Base-by-base conservation (phyloP, 2,888 invertebrate species). In the Cerceris rybyensis region DNA sequence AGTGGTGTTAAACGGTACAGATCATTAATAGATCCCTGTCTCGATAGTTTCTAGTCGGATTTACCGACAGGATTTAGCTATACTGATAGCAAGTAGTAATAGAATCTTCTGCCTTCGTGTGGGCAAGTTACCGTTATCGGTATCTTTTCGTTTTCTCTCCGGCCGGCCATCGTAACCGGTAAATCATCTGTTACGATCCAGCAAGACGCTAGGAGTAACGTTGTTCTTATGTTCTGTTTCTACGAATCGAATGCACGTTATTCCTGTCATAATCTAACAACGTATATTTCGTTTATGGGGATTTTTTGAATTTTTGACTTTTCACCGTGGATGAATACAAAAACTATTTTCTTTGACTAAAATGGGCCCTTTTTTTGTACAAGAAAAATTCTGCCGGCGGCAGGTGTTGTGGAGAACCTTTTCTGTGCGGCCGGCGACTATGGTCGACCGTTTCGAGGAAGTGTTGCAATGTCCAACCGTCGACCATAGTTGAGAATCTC, bases 121-220 rank as follows among this genome's bases (percentile, higher is more conserved):
- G 76, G 80, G 58, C 74, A 75, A 74, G 75, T 83, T 86, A 86
- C 78, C 82, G 81, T 82, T 86, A 81, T 52, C 59, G 73, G 60
- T 68, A 60, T 73, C 61, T 71, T 69, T 81, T 75, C 66, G 65
- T 77, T 59, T 39, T 6, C 42, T 64, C 50, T 16, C 7, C 42
- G 66, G n/a, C 28, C n/a, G 64, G 59, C 49, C 55, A 57, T 52
- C 43, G 46, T 67, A 28, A 60, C 46, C 43, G 70, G 67, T 39
- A 42, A 50, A 67, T 63, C 28, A 52, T 58, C 11, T 59, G 14
- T 50, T 50, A 70, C 67, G 66, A 61, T 72, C 58, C 58, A 60
- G 69, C 61, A 46, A 42, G 60, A 77, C 61, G 50, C 55, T 52
- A 65, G 41, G 55, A 39, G 39, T 52, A n/a, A 11, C 7, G 42